Base-by-base conservation (phyloP, 2,888 invertebrate species). In the Cheilosia vernalis region DNA sequence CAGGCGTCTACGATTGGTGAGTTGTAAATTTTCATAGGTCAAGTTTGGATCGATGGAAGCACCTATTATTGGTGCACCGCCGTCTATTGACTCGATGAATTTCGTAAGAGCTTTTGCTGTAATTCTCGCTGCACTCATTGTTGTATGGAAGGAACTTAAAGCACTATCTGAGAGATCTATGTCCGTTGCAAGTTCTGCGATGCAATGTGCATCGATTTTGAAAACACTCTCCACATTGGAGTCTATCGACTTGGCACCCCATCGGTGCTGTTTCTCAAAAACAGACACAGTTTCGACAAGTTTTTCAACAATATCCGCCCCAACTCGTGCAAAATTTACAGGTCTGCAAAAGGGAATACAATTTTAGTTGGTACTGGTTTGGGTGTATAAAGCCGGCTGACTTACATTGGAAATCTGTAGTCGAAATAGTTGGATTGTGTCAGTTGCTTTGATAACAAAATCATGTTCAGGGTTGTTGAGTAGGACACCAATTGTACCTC, bases 331-430 rank as follows among this genome's bases (percentile, higher is more conserved):
- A 85, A 92, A 92, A 77, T 92, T 92, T 0, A 79, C 49, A 1
- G 85, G 76, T 49, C 85, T 84, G 15, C 0, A 0, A 2, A n/a
- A 13, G 5, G 4, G 4, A 58, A 4, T 10, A 21, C 10, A 37
- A n/a, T 44, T 17, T 44, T n/a, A 44, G 44, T 27, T 6, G 6
- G 27, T n/a, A 17, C n/a, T 17, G 7, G 17, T n/a, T 17, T 44
- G 6, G 17, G 7, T 7, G n/a, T 6, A 1, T 0, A 44, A n/a
- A 17, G 6, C 6, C 9, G 9, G 9, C 30, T 15, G 33, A 89
- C 90, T 87, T 89, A 91, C 91, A 92, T 89, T 2, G 92, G 92
- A 88, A 89, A 92, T 51, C 91, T 89, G 70, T 90, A 92, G 74
- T 92, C 90, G 73, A 90, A 92, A 85, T 91, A 91, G 19, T 89